Percentiles rank a stretch among this genome's conserved stretches.
phyloP scores from a whole-genome alignment of 2,888 invertebrate species.

The Drosophila hamatofila region DNA sequence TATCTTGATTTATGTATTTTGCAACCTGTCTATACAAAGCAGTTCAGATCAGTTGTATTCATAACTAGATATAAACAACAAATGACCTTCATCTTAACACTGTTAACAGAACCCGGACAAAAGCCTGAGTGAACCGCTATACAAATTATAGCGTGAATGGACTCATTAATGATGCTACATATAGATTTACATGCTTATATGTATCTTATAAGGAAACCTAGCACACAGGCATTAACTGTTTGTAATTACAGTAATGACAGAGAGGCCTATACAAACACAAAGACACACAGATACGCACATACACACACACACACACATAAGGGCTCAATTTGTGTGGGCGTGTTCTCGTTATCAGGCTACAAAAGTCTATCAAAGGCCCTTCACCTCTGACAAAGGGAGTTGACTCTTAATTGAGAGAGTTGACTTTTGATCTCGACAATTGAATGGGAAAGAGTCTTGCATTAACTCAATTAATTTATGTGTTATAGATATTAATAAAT shows the following conservation, averaged over 20 bases:
- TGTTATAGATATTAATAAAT: neutral
- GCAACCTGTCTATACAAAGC: slow-evolving; percentile 11
- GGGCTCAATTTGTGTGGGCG: slow-evolving; percentile 44
- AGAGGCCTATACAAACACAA: slow-evolving; percentile 1
- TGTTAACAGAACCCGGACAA: slow-evolving; percentile 38
- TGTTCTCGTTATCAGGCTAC: slow-evolving; percentile 30
- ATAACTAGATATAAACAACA: neutral
- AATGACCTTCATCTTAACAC: slow-evolving; percentile 42
- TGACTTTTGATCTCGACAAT: slow-evolving; percentile 40
- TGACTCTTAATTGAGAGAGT: slow-evolving; percentile 32
- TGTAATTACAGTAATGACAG: slow-evolving; percentile 20
- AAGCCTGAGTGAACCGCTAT: slow-evolving; percentile 38
- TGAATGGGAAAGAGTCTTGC: slow-evolving; percentile 19
- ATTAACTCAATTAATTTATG: slow-evolving; percentile 30
- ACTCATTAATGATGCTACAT: slow-evolving; percentile 11
- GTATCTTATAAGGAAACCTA: slow-evolving; percentile 1
- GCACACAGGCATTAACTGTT: slow-evolving; percentile 6
- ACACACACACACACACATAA: slow-evolving; percentile 3
- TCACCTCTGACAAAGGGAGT: slow-evolving; percentile 35
- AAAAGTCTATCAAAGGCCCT: slow-evolving; percentile 6
- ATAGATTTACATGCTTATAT: neutral
- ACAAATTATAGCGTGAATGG: slow-evolving; percentile 39
- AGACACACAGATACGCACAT: slow-evolving; percentile 6
- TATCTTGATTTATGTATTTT: neutral
- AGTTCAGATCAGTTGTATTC: slow-evolving; percentile 7